Evolutionary conservation across 2,797 vertebrate species (phyloP).

Genomic region (Phalanger gymnotis): DNA sequence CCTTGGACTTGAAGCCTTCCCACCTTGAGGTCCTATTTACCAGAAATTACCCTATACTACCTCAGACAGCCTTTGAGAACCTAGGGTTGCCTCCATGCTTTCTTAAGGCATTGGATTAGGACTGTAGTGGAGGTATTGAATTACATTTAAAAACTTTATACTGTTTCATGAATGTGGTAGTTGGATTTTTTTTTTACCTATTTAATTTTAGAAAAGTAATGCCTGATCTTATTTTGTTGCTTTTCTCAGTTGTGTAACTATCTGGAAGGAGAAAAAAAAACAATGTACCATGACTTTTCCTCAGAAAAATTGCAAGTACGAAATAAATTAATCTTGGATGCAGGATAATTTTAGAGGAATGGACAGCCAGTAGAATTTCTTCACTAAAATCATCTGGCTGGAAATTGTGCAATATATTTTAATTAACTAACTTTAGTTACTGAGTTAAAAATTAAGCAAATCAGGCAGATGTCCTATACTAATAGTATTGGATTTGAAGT

Average conservation of each 20-base stretch:
- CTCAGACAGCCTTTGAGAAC: background rate
- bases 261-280: conserved; percentile 57
- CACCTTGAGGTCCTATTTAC: too few species aligned
- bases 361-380: conserved; percentile 80
- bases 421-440: conserved; percentile 65
- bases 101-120: background rate
- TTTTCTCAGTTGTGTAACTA: background rate
- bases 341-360: conserved; percentile 80
- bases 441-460: background rate
- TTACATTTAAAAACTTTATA: background rate
- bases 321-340: conserved; percentile 80
- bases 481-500: background rate
- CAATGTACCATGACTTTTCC: conserved; percentile 71
- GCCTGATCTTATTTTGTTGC: background rate
- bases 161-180: background rate
- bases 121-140: background rate
- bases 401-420: conserved; percentile 77
- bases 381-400: conserved; percentile 77
- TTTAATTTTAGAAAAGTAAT: background rate
- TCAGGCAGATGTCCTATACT: background rate
- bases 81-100: background rate
- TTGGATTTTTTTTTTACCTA: background rate
- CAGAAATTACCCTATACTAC: background rate
- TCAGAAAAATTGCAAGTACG: conserved; percentile 79
- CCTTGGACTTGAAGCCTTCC: background rate